Evolutionary conservation across 2,113 vertebrate species (phyloP).

Genomic region (Plecotus auritus): DNA sequence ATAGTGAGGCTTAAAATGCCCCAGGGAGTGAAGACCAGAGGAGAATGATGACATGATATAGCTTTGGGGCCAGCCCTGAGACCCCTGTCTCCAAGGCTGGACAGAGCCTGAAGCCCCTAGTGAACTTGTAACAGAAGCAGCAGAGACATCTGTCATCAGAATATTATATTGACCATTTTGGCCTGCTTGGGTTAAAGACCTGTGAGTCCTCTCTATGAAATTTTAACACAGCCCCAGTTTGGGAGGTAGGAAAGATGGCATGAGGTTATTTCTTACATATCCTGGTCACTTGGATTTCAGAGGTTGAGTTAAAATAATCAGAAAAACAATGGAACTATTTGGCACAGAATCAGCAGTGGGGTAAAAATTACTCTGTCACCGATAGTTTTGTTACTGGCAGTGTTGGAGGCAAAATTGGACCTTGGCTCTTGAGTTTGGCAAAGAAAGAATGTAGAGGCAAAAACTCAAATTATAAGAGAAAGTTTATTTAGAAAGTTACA

Average conservation of each 20-base stretch:
- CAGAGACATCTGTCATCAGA: neutral
- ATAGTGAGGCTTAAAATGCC: neutral
- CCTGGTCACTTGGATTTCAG: neutral
- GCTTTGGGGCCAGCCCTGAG: too few species aligned
- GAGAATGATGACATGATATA: neutral
- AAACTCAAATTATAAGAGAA: neutral
- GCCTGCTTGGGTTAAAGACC: neutral
- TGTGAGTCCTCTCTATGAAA: neutral
- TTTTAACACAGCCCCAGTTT: neutral
- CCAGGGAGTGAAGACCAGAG: neutral
- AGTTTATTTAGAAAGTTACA: neutral
- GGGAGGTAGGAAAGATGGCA: neutral
- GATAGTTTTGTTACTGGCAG: neutral
- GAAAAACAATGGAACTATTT: neutral
- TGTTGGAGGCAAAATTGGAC: neutral
- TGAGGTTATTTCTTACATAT: neutral
- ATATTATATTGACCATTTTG: neutral
- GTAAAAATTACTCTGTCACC: neutral
- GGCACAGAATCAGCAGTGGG: neutral
- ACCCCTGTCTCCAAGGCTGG: neutral
- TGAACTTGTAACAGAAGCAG: neutral
- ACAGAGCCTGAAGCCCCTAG: neutral
- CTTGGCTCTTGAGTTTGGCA: neutral
- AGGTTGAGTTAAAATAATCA: neutral
- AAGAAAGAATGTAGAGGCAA: neutral